Conservation (phyloP, 2,113 vertebrate species). For the Leptocoma aspasia region DNA sequence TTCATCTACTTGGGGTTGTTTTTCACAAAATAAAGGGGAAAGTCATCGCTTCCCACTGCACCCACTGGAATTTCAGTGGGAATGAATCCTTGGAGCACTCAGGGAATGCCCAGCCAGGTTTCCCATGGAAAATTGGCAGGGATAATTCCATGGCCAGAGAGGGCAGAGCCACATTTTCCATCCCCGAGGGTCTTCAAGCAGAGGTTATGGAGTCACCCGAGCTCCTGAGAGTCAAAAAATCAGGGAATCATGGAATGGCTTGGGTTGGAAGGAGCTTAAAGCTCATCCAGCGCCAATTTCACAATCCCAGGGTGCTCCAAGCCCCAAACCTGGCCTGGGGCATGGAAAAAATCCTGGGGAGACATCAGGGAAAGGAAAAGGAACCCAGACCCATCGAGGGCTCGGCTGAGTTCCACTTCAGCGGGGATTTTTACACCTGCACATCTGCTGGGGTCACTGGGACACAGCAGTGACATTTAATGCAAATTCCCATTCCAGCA, state of each 20-base stretch:
- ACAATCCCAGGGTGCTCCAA: too few relatives aligned
- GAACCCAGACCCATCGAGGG: fast-evolving
- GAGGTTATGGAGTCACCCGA: fast-evolving
- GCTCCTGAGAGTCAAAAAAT: neutral
- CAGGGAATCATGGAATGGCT: neutral
- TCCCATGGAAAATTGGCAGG: neutral
- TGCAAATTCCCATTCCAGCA: neutral
- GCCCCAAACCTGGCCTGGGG: too few relatives aligned
- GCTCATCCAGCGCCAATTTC: neutral
- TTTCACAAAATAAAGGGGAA: neutral
- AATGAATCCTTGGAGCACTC: fast-evolving
- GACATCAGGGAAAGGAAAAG: too few relatives aligned
- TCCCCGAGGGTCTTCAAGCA: neutral
- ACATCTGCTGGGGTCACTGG: too few relatives aligned
- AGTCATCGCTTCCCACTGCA: neutral
- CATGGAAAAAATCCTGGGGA: too few relatives aligned
- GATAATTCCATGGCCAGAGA: neutral
- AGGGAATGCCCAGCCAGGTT: neutral
- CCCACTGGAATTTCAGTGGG: fast-evolving
- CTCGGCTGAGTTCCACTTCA: too few relatives aligned
- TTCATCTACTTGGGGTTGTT: neutral
- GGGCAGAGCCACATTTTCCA: neutral
- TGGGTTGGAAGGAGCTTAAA: neutral
- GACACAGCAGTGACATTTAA: neutral
- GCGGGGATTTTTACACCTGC: too few relatives aligned